Evolutionary conservation across 2,888 invertebrate genomes (phyloP).

Genomic region (Eupithecia dodoneata): DNA sequence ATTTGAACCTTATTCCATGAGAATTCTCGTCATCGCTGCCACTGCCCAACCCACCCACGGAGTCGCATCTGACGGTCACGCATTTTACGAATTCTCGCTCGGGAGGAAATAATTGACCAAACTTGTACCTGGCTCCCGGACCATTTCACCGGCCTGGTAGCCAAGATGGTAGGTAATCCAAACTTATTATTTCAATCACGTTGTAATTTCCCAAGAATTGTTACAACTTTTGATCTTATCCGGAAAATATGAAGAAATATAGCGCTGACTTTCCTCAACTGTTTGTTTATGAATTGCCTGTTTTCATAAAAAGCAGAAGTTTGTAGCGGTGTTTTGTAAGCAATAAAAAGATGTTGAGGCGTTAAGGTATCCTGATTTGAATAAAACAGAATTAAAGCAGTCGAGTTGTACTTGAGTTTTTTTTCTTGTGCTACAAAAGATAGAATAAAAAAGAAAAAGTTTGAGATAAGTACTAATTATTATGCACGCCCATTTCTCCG

Average conservation of each 20-base stretch:
- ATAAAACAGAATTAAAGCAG: background rate
- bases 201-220: constrained; percentile 51
- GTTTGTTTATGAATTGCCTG: constrained; percentile 7
- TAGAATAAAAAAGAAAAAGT: background rate
- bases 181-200: constrained; percentile 65
- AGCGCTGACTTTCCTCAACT: constrained; percentile 21
- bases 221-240: constrained; percentile 46
- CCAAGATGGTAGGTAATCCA: constrained; percentile 47
- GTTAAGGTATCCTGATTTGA: constrained; percentile 3
- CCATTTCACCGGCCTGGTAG: constrained; percentile 32
- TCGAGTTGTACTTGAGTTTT: background rate
- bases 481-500: background rate
- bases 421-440: background rate
- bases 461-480: background rate
- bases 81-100: too few relatives aligned
- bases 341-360: constrained; percentile 4
- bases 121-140: too few relatives aligned
- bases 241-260: constrained; percentile 41
- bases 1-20: too few relatives aligned
- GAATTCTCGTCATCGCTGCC: too few relatives aligned
- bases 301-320: constrained; percentile 6
- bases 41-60: too few relatives aligned
- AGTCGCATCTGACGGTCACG: too few relatives aligned
- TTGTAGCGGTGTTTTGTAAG: constrained; percentile 7
- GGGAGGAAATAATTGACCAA: too few relatives aligned